Percentiles rank a stretch among this genome's conserved stretches.
These are phyloP conservation scores for Carassius carassius DNA, from an alignment of 2,113 vertebrate species.

Conservation along the genomic window DNA sequence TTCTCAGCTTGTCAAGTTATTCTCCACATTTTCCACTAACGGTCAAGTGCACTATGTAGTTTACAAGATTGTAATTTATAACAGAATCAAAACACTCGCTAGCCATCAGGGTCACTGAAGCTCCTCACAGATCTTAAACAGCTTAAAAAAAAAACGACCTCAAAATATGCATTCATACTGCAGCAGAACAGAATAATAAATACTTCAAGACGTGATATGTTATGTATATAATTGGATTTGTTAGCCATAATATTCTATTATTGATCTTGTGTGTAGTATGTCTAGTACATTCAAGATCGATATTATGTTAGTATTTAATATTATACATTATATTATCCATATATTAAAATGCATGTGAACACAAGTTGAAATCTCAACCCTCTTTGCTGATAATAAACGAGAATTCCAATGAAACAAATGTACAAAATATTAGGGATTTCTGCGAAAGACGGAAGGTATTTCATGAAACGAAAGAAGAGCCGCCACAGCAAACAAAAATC, in stretches of 20 bases:
- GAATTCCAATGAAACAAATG: slow-evolving; percentile 72
- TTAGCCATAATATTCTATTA: not conserved
- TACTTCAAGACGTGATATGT: not conserved
- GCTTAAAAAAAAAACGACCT: not conserved
- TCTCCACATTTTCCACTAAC: slow-evolving; percentile 31
- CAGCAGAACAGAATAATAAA: not conserved
- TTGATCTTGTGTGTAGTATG: not conserved
- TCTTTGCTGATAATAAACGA: slow-evolving; percentile 66
- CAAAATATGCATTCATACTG: slow-evolving; percentile 5
- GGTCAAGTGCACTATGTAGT: slow-evolving; percentile 40
- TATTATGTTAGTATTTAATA: not conserved
- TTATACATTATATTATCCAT: too few species aligned
- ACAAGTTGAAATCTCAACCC: not conserved
- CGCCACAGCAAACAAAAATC: slow-evolving; percentile 9
- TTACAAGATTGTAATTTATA: slow-evolving; percentile 43
- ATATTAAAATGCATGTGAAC: not conserved
- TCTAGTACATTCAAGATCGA: not conserved
- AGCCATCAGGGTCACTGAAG: slow-evolving; percentile 30
- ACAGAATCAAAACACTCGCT: slow-evolving; percentile 11
- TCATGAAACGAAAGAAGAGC: slow-evolving; percentile 51
- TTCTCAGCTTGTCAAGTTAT: slow-evolving; percentile 2
- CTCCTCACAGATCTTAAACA: slow-evolving; percentile 19
- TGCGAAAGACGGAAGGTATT: slow-evolving; percentile 63
- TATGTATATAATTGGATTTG: not conserved
- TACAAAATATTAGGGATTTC: slow-evolving; percentile 68